These are phyloP conservation scores for Drosophila subobscura DNA, from an alignment of 1,140 invertebrate species.

Conservation along the genomic window DNA sequence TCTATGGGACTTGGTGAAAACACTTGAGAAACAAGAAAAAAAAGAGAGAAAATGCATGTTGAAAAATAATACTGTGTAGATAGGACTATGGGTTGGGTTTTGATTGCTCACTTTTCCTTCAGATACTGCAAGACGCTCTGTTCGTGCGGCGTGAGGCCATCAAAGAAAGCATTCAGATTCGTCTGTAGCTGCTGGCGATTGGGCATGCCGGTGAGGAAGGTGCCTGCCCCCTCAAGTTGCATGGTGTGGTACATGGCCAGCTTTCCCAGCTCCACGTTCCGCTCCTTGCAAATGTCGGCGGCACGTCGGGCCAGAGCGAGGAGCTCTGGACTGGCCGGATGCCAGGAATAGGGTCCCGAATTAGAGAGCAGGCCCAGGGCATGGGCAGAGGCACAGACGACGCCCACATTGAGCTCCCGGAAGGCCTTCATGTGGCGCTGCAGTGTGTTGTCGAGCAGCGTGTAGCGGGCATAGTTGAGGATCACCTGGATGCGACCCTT, in stretches of 20 bases:
- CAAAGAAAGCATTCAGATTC: slow-evolving; percentile 86
- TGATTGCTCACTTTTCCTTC: slow-evolving; percentile 85
- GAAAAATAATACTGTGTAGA: too few relatives aligned
- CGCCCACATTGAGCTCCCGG: slow-evolving; percentile 89
- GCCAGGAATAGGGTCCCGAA: slow-evolving; percentile 91
- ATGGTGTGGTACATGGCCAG: slow-evolving; percentile 88
- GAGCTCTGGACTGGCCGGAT: slow-evolving; percentile 89
- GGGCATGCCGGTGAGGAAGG: slow-evolving; percentile 89
- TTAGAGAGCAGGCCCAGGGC: slow-evolving; percentile 93
- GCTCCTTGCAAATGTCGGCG: slow-evolving; percentile 87
- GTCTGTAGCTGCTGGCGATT: slow-evolving; percentile 85
- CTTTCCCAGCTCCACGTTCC: slow-evolving; percentile 88
- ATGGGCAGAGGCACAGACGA: slow-evolving; percentile 91
- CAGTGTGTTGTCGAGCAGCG: slow-evolving; percentile 91
- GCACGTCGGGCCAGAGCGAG: slow-evolving; percentile 87
- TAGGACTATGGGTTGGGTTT: slow-evolving; percentile 17
- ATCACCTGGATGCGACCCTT: slow-evolving; percentile 86
- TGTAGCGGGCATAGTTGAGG: slow-evolving; percentile 91
- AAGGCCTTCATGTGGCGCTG: slow-evolving; percentile 89
- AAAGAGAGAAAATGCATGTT: slow-evolving; percentile 12
- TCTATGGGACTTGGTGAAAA: slow-evolving; percentile 76
- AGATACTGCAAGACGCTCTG: slow-evolving; percentile 86
- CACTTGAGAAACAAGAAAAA: slow-evolving; percentile 51
- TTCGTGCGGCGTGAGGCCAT: slow-evolving; percentile 87
- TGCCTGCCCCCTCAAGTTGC: slow-evolving; percentile 85